phyloP scores from a whole-genome alignment of 1,140 invertebrate genomes.

The Nasonia longicornis region DNA sequence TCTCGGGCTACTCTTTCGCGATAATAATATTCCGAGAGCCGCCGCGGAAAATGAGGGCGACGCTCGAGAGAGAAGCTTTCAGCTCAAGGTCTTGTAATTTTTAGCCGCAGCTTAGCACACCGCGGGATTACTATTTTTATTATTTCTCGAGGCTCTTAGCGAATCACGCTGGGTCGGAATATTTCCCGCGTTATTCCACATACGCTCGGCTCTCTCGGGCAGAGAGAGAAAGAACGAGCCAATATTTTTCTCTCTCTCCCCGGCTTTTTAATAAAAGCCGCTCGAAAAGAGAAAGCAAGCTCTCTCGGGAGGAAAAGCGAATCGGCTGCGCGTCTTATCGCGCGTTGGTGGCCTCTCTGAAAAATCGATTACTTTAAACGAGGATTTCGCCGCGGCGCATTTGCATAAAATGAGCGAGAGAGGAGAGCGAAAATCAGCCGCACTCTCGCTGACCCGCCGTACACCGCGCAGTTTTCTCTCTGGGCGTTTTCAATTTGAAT shows the following conservation, averaged over 20 bases:
- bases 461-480: constrained; percentile 36
- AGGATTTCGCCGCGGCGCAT: constrained; percentile 52
- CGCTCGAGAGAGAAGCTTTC: neutral
- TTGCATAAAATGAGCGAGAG: constrained; percentile 56
- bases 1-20: neutral
- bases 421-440: constrained; percentile 38
- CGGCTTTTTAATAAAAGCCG: neutral
- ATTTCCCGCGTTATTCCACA: neutral
- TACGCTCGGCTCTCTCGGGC: neutral
- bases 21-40: constrained; percentile 58
- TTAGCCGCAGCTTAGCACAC: neutral
- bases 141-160: neutral
- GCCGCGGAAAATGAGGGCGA: too few species aligned
- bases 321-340: neutral
- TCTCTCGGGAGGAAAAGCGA: neutral
- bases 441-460: constrained; percentile 14
- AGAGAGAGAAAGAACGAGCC: neutral
- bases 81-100: neutral
- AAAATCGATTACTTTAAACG: constrained; percentile 59
- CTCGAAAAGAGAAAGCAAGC: neutral
- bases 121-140: too few species aligned
- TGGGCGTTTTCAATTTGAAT: constrained; percentile 55
- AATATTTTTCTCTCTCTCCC: neutral
- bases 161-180: neutral
- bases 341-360: constrained; percentile 53